Conservation (phyloP, 2,888 invertebrate genomes). For the Boloria selene region DNA sequence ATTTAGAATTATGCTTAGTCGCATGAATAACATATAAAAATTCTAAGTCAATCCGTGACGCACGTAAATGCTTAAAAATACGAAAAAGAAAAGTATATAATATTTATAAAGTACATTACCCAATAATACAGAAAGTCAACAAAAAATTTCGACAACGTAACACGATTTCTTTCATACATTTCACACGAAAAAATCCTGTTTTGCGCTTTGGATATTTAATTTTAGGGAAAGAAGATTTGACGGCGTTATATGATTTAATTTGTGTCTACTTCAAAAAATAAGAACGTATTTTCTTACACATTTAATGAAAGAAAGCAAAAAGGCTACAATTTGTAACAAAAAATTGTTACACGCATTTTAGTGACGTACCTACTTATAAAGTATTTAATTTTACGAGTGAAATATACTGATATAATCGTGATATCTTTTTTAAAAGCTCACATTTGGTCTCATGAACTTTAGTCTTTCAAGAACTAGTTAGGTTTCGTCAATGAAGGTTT, state of each 20-base stretch:
- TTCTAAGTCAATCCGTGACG: no score
- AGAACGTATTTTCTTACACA: neutral
- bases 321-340: no score
- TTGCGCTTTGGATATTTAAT: constrained; percentile 14
- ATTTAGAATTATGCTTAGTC: no score
- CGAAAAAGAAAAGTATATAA: constrained; percentile 8
- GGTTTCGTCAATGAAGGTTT: no score
- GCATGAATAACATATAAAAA: no score
- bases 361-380: no score
- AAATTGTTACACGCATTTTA: no score
- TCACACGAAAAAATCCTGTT: constrained; percentile 9
- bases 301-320: neutral
- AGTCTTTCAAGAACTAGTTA: no score
- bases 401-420: no score
- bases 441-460: no score
- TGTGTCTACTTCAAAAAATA: constrained; percentile 5
- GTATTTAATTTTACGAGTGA: no score
- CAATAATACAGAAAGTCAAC: constrained; percentile 9
- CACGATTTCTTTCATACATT: constrained; percentile 16
- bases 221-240: constrained; percentile 22
- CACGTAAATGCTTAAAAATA: neutral
- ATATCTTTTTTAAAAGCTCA: no score
- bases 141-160: constrained; percentile 17
- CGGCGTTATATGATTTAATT: constrained; percentile 16
- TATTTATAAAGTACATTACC: constrained; percentile 14